phyloP scores from a whole-genome alignment of 2,797 vertebrate genomes.

The Malacoraja senta region DNA sequence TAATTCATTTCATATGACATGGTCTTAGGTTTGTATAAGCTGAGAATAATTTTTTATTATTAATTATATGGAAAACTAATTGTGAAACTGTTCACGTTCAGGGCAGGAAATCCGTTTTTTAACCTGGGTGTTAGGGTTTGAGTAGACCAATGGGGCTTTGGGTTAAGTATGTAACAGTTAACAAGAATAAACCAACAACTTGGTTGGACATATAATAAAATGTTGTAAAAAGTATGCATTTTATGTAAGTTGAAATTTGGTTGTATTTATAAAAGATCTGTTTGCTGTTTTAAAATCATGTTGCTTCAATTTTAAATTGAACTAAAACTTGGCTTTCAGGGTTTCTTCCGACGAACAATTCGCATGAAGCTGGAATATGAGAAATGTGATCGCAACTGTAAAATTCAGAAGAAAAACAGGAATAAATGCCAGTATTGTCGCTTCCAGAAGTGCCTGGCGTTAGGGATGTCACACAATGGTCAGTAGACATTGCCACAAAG shows the following conservation, averaged over 20 bases:
- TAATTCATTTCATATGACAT: too few relatives aligned
- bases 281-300: neutral
- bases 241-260: neutral
- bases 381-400: constrained; percentile 85
- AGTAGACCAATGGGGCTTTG: neutral
- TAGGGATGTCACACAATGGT: constrained; percentile 98
- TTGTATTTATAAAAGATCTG: neutral
- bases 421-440: constrained; percentile 99
- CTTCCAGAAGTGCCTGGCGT: constrained; percentile 94
- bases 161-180: neutral
- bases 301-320: neutral
- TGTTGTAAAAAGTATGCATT: neutral
- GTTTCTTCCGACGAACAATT: constrained; percentile 93
- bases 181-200: neutral
- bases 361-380: constrained; percentile 97
- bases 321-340: constrained; percentile 55
- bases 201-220: neutral
- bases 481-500: constrained; percentile 49
- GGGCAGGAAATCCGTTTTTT: neutral
- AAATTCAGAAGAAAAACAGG: constrained; percentile 95
- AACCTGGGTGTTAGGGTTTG: neutral
- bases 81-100: neutral
- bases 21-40: neutral
- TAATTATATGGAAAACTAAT: neutral
- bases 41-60: neutral